Conservation (phyloP, 2,797 vertebrate genomes). For the Brachymystax lenok region DNA sequence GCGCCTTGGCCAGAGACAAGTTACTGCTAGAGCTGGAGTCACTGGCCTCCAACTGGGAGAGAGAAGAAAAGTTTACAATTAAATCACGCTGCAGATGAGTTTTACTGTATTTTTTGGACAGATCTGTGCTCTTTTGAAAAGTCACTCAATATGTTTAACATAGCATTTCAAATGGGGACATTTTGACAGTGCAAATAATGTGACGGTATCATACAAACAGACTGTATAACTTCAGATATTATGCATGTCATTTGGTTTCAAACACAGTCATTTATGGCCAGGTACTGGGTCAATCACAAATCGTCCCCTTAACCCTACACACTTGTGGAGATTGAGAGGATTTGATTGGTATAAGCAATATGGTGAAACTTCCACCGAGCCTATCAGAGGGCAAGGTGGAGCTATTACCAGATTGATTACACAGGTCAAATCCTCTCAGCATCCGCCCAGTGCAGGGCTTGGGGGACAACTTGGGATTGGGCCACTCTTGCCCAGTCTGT, state of each 20-base stretch:
- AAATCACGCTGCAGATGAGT: neutral
- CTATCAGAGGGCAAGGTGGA: no score
- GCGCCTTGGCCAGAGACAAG: slow-evolving; percentile 85
- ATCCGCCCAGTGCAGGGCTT: no score
- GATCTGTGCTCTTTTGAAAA: neutral
- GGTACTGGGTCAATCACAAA: neutral
- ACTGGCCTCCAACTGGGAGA: slow-evolving; percentile 82
- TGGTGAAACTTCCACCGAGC: no score
- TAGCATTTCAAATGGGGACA: neutral
- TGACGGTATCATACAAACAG: neutral
- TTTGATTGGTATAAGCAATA: no score
- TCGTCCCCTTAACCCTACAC: no score
- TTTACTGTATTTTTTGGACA: neutral
- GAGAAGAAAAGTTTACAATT: neutral
- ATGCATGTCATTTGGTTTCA: neutral
- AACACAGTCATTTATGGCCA: neutral
- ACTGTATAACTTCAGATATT: neutral
- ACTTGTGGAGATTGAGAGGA: no score
- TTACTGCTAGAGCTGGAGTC: slow-evolving; percentile 90
- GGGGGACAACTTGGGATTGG: no score
- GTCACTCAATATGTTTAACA: neutral
- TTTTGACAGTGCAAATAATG: no score
- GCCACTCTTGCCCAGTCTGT: neutral
- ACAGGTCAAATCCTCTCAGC: no score
- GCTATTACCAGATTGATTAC: no score